phyloP scores from a whole-genome alignment of 2,797 vertebrate genomes.

The Austrolebias charrua region DNA sequence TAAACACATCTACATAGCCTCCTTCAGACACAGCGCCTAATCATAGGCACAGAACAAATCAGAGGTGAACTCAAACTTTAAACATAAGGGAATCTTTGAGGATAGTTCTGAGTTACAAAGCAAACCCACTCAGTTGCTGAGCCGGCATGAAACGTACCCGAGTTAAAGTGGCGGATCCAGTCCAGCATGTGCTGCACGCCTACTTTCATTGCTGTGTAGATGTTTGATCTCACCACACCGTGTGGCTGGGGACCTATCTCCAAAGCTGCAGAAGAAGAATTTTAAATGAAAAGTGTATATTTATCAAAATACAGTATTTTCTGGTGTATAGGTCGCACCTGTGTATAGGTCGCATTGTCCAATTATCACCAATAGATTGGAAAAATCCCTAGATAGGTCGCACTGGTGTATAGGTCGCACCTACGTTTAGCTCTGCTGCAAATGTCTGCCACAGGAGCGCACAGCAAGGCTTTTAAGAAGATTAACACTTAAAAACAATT shows the following conservation, averaged over 20 bases:
- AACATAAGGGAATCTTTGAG: not conserved
- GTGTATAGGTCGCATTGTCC: too few species aligned
- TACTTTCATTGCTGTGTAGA: slow-evolving; percentile 75
- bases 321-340: too few species aligned
- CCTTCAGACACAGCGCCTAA: slow-evolving; percentile 78
- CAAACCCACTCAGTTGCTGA: not conserved
- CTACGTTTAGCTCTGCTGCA: too few species aligned
- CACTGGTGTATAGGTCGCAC: too few species aligned
- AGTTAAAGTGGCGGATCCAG: slow-evolving; percentile 84
- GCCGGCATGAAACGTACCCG: slow-evolving; percentile 69
- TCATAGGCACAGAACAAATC: not conserved
- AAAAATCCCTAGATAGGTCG: too few species aligned
- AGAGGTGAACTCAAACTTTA: not conserved
- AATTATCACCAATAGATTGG: too few species aligned
- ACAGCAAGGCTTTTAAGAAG: too few species aligned
- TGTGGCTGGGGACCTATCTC: slow-evolving; percentile 88
- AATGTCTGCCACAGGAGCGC: too few species aligned
- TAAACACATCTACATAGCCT: slow-evolving; percentile 77
- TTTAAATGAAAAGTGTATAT: not conserved
- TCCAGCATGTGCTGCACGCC: slow-evolving; percentile 78
- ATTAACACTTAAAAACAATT: too few species aligned
- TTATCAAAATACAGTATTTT: not conserved
- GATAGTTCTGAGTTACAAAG: too few species aligned
- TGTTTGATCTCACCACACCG: slow-evolving; percentile 80
- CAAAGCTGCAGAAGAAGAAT: slow-evolving; percentile 66